Base-by-base conservation (phyloP, 2,888 invertebrate species). In the Agrochola litura region DNA sequence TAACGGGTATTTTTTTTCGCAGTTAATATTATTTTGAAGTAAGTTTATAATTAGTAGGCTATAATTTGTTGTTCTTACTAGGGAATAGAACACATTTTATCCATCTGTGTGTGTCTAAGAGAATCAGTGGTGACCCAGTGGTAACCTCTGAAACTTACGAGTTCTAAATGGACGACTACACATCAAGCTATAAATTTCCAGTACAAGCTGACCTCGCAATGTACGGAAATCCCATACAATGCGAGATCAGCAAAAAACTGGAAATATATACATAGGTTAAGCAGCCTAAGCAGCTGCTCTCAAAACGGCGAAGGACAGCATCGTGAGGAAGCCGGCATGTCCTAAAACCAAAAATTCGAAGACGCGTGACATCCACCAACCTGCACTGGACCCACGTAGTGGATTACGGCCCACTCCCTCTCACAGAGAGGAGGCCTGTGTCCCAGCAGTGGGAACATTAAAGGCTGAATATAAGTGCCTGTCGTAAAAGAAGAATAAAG, bases 1-100 rank as follows among this genome's bases (percentile, higher is more conserved):
- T 76, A 87, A 71, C 67, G 61, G 76, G 65, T 46, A 61, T 73
- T 75, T 76, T 58, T 52, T 70, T n/a, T 19, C 30, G 4, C 16
- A 16, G 6, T 30, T 73, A 14, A 25, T 6, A 6, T n/a, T 73
- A 8, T 74, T 74, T 73, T 25, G 3, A 52, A 52, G 22, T 0
- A 64, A 41, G 1, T 63, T 37, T 37, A 19, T n/a, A 5, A 49
- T 49, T 30, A 19, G 22, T 25, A 22, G 5, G 12, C 10, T 56
- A 0, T 5, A 5, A 56, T 56, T 5, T 12, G n/a, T 12, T 1
- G n/a, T 56, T n/a, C 10, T 22, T n/a, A 54, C 1, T n/a, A 56
- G 10, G 6, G 6, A 56, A 56, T 56, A 58, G 25, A 25, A n/a
- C n/a, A 56, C 14, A 14, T 58, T 25, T 58, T 58, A 2, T 25